Evolutionary conservation across 2,113 vertebrate genomes (phyloP).

Genomic region (Syngnathus scovelli): DNA sequence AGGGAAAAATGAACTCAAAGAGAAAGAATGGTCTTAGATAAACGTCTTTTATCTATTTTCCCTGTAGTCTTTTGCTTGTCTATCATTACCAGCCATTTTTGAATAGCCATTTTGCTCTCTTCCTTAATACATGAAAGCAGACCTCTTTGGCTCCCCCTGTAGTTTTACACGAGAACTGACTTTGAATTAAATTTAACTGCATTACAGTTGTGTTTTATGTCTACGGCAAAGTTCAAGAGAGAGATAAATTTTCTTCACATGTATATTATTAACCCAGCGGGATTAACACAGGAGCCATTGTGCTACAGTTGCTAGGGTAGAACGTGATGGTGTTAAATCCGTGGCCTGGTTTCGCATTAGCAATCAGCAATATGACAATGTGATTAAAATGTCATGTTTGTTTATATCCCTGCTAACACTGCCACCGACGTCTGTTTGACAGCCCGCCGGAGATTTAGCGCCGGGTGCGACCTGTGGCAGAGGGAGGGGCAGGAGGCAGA

Average conservation of each 20-base stretch:
- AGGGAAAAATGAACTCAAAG: conserved; percentile 32
- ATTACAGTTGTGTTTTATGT: no score
- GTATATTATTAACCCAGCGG: neutral
- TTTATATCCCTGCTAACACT: neutral
- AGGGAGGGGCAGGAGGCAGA: neutral
- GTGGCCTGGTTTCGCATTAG: neutral
- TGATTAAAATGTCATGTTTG: conserved; percentile 10
- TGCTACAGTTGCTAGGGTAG: no score
- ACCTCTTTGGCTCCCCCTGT: neutral
- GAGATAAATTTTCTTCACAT: neutral
- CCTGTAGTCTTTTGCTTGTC: conserved; percentile 12
- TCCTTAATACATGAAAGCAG: no score
- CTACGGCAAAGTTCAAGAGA: no score
- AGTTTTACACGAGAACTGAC: neutral
- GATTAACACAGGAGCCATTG: no score
- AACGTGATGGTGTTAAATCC: conserved; percentile 1
- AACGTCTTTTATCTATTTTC: conserved; percentile 24
- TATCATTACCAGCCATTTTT: conserved; percentile 16
- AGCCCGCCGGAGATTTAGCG: neutral
- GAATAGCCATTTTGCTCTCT: neutral
- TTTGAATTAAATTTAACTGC: neutral
- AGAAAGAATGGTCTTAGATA: conserved; percentile 42
- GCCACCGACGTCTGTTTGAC: neutral
- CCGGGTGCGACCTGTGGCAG: neutral
- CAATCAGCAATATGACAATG: conserved; percentile 7